Conservation (phyloP, 2,888 invertebrate species). For the Dascillus cervinus region DNA sequence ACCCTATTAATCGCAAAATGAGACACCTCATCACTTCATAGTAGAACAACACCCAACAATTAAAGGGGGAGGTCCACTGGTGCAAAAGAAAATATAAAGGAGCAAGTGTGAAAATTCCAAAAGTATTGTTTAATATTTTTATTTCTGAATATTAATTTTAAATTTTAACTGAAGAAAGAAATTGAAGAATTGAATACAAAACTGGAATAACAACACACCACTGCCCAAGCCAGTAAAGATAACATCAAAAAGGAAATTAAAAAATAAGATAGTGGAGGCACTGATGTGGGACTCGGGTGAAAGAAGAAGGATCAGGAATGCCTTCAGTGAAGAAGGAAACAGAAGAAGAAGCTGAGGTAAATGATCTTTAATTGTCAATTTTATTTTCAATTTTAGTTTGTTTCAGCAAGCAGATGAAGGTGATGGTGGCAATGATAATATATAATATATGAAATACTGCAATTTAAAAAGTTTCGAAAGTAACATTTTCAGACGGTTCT, state of each 20-base stretch:
- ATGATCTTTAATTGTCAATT: slow-evolving; percentile 2
- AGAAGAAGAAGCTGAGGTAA: slow-evolving; percentile 40
- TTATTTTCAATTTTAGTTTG: slow-evolving; percentile 1
- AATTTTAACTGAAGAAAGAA: slow-evolving; percentile 51
- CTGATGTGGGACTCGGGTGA: slow-evolving; percentile 37
- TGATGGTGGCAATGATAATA: slow-evolving; percentile 42
- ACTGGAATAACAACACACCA: slow-evolving; percentile 48
- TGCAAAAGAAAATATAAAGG: slow-evolving; percentile 91
- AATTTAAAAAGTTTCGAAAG: too few species aligned
- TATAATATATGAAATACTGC: too few species aligned
- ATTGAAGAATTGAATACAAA: slow-evolving; percentile 56
- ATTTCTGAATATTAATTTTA: neutral
- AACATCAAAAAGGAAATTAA: slow-evolving; percentile 43
- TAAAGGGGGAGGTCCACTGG: slow-evolving; percentile 90
- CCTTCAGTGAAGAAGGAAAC: slow-evolving; percentile 41
- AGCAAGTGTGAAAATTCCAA: slow-evolving; percentile 71
- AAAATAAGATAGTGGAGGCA: slow-evolving; percentile 37
- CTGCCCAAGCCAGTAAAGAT: slow-evolving; percentile 49
- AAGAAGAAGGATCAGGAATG: slow-evolving; percentile 33
- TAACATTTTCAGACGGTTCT: too few species aligned
- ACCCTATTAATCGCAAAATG: slow-evolving; percentile 97
- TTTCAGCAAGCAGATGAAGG: slow-evolving; percentile 34
- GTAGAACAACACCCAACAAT: slow-evolving; percentile 93
- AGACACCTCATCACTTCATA: slow-evolving; percentile 91
- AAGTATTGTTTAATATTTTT: slow-evolving; percentile 45